phyloP scores from a whole-genome alignment of 2,888 invertebrate species.

The Machimus atricapillus region DNA sequence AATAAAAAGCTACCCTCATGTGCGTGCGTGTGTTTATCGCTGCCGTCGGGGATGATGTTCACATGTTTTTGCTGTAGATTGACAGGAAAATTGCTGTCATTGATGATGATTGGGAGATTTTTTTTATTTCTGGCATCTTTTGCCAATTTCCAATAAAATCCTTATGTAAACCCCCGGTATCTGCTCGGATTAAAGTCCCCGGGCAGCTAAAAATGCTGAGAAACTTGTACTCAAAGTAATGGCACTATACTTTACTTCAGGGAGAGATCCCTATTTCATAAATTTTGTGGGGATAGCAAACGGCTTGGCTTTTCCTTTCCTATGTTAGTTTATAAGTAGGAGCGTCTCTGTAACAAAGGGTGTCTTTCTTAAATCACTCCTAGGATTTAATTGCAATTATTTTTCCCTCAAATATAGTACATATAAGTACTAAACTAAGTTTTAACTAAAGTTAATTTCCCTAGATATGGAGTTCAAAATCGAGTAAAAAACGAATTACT shows the following conservation, averaged over 20 bases:
- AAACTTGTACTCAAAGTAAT: not conserved
- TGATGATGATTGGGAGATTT: slow-evolving; percentile 46
- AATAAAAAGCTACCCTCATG: slow-evolving; percentile 37
- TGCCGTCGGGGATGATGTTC: not conserved
- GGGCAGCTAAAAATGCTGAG: not conserved
- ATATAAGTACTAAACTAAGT: too few species aligned
- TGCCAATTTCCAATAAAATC: slow-evolving; percentile 33
- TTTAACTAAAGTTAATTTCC: too few species aligned
- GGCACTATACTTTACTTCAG: not conserved
- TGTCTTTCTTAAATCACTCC: too few species aligned
- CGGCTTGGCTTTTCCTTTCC: not conserved
- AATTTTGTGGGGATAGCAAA: not conserved
- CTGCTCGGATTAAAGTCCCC: not conserved
- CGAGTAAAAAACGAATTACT: too few species aligned
- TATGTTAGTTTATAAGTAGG: not conserved
- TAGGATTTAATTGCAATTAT: too few species aligned
- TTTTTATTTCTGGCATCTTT: slow-evolving; percentile 36
- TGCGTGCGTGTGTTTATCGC: not conserved
- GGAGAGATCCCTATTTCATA: not conserved
- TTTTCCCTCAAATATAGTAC: too few species aligned
- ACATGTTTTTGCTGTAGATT: slow-evolving; percentile 11
- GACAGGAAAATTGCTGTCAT: slow-evolving; percentile 44
- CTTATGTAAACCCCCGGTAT: slow-evolving; percentile 10
- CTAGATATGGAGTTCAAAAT: too few species aligned
- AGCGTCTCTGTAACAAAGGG: too few species aligned